Base-by-base conservation (phyloP, 2,888 invertebrate species). In the Sphaerophoria taeniata region DNA sequence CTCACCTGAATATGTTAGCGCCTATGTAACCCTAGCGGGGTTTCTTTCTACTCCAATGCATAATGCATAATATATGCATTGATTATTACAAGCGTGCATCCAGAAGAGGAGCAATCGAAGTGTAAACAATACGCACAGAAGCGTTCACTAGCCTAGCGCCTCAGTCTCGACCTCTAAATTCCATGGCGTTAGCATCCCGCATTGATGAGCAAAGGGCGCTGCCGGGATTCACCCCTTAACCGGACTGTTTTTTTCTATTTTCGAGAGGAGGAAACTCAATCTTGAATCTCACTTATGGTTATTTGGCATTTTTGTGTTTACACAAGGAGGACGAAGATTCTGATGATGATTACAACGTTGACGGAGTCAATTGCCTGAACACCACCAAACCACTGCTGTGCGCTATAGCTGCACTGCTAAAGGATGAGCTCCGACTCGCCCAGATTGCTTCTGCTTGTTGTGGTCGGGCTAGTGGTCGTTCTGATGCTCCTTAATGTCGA, bases 101-200 rank as follows among this genome's bases (percentile, higher is more conserved):
- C 39, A 9, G 34, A 56, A 47, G 7, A 6, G 6, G 24, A 9
- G 43, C 11, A 3, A 33, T 58, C 39, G 45, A 56, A 24, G 16
- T 70, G 63, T 81, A 85, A 85, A 85, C 81, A 85, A 36, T 73
- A 76, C 72, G 69, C 76, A 76, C 73, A 76, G 58, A 47, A 81
- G 81, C 72, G 47, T 63, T 61, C 53, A 55, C 76, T 73, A 85
- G 81, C 81, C 76, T 73, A 85, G 81, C 81, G 85, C 85, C 75
- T 73, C 56, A 39, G 2, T 2, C 24, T 24, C 24, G 2, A 2
- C 24, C 1, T 24, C 24, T 24, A 33, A 71, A 51, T 69, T 84
- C 63, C 58, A 55, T 85, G 85, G 85, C 85, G 85, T 85, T 85
- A 77, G 85, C 85, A 85, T 81, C 85, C 81, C 81, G 71, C 16